Evolutionary conservation across 2,888 invertebrate genomes (phyloP), one percentile per base, ranked within the genome.

Genomic region (Incurvaria masculella): DNA sequence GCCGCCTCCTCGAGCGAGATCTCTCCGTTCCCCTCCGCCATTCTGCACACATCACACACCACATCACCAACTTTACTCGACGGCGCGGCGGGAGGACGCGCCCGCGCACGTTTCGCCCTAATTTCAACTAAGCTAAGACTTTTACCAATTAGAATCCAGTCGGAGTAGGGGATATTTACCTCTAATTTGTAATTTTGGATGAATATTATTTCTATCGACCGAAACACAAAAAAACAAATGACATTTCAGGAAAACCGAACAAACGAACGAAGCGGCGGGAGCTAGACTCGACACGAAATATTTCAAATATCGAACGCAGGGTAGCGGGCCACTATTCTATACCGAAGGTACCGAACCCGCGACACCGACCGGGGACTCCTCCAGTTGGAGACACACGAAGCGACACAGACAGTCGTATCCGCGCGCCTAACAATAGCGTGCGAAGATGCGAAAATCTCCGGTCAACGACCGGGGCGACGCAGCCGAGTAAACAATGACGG

Each of bases 11-110:
- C 87, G 79, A 84, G 79, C 76, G 85, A 82, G 81, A 89, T 82
- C 83, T 89, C 88, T 83, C 88, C 89, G 85, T 89, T 89, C 79
- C 88, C 89, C 83, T 89, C 89, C 82, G 88, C 88, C 89, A 89
- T 89, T 85, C 86, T 78, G 75, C 65, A 87, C 86, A 74, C 64
- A 64, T 61, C 67, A 68, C 56, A 61, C 57, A 61, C 59, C 62
- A 68, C 61, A 66, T 67, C 71, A 74, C 70, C 8, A 10, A 45
- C 45, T 40, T 38, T 23, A 69, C 75, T 66, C 65, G 61, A 60
- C 66, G 75, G 73, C 16, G 18, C 10, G 17, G 26, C 18, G 4
- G 21, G 21, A 5, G 21, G 17, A 19, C 20, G 18, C 20, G 41
- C 17, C 20, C n/a, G 6, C 6, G n/a, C 4, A 14, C 17, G 39